Evolutionary conservation across 2,113 vertebrate species (phyloP), one percentile per base, ranked within the genome.

Genomic region (Siniperca chuatsi): DNA sequence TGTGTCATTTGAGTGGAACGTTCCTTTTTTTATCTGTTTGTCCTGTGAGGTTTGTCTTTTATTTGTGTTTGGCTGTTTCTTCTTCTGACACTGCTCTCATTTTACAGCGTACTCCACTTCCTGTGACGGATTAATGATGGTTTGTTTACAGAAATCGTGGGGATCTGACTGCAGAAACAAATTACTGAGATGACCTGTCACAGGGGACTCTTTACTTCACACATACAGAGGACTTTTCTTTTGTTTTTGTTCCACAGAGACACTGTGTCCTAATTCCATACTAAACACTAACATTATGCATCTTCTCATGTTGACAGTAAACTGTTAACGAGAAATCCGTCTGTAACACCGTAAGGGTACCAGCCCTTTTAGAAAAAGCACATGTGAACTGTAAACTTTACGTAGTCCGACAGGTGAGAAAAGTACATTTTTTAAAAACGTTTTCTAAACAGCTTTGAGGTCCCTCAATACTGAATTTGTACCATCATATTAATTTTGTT

Each of bases 1-100:
- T 1, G 44, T 67, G 25, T 89, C 67, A 44, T 86, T 88, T 54
- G 25, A 75, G 33, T 87, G 55, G 46, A 40, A 40, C 44, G 44
- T 66, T 60, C 20, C 8, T 69, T 35, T 69, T 35, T 61, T 33
- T 21, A 4, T 44, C 2, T 16, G 0, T 10, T n/a, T 16, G 7
- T 58, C 23, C 25, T 35, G 77, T 8, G 46, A 55, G 37, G 12
- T 57, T 78, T 78, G 33, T 44, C 37, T 83, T 21, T 42, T n/a
- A 65, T 73, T 57, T 70, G 18, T 42, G 8, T 67, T 48, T 25
- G 35, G 4, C 40, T 58, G 61, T n/a, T 60, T 71, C 55, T 18
- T 60, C 16, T n/a, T 29, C 37, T 12, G 21, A 29, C 29, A 20
- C 35, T 55, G 13, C 29, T 62, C 78, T 60, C 35, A 21, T 70